Base-by-base conservation (phyloP, 2,113 vertebrate species). In the Sander vitreus region DNA sequence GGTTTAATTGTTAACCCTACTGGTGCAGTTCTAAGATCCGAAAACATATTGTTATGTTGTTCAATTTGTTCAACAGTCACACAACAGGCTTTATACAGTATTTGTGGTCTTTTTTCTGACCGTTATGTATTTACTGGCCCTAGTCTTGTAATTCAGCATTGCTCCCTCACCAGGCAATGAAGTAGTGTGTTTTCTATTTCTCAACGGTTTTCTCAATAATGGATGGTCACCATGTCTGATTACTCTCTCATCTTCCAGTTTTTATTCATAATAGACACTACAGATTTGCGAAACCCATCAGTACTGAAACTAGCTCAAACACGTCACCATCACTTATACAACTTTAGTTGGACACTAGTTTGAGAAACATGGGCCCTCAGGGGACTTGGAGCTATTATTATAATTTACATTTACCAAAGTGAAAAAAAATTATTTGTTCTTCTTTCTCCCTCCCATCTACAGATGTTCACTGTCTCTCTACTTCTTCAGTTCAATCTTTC, bases 161-260 rank as follows among this genome's bases (percentile, higher is more conserved):
- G 21, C n/a, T 79, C 45, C 39, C 39, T 62, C 62, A 48, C 18
- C 12, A 19, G 58, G 65, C 16, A 55, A 47, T 60, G 14, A 39
- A 21, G 45, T 15, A 25, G 18, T 23, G 27, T 16, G 36, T 43
- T 70, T 82, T 74, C 51, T 39, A 47, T 30, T 39, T 45, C 78
- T 79, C 54, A 39, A n/a, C 53, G 27, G 47, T 13, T 21, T 43
- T 45, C 60, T 78, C 18, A 72, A 76, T 80, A 73, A 82, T 81
- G 19, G 65, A 81, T 67, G n/a, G 70, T 53, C 53, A 50, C 53
- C 36, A 11, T 50, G 76, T 80, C 33, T 54, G 33, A 65, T 45
- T 36, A 13, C 43, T 43, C 21, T 27, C 30, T 59, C 51, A 58
- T 15, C 27, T 55, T 63, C 50, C 54, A 58, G 14, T n/a, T 12